Base-by-base conservation (phyloP, 2,797 vertebrate species). In the Otolemur crassicaudatus region DNA sequence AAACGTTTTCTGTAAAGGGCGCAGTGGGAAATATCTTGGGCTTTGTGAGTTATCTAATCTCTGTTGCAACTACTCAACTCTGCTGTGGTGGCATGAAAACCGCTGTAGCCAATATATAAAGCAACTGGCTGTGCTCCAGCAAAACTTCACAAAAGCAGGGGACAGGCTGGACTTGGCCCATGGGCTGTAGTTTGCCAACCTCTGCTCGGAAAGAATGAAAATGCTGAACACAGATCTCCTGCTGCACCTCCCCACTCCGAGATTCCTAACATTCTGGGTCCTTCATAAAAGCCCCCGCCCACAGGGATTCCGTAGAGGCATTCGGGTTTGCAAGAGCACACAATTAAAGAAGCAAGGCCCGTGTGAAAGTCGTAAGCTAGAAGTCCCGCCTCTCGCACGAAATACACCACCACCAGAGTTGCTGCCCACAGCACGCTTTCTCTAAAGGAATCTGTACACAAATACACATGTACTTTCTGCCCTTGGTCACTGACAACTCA, bases 101-200 rank as follows among this genome's bases (percentile, higher is more conserved):
- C 0, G 17, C 84, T 92, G 2, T 0, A 1, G 63, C 10, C 10
- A 0, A 1, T 1, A 10, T 1, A 2, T 1, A 25, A 27, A 25
- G 49, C n/a, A 19, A 23, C 17, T 2, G 13, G 46, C 46, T 4
- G 4, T 1, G 34, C 14, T 2, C 85, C 75, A 5, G 5, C 0
- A 14, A 10, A n/a, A 29, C 63, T 2, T 8, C 3, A 16, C 23
- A 11, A 63, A 61, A 8, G 34, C 56, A 37, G 61, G 7, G 0
- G n/a, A 43, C 1, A 1, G 63, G 46, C 61, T 1, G 0, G 63
- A 9, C 7, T 1, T 11, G 34, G n/a, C 46, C 67, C 53, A 49
- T 0, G 0, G 3, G 56, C 67, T 22, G 4, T 0, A 3, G 10
- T 2, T 13, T 23, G 63, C 37, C 1, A 0, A 12, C 11, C 34